These are phyloP conservation scores for Pseudomyrmex dendroicus DNA, from an alignment of 1,140 invertebrate species.

Conservation along the genomic window DNA sequence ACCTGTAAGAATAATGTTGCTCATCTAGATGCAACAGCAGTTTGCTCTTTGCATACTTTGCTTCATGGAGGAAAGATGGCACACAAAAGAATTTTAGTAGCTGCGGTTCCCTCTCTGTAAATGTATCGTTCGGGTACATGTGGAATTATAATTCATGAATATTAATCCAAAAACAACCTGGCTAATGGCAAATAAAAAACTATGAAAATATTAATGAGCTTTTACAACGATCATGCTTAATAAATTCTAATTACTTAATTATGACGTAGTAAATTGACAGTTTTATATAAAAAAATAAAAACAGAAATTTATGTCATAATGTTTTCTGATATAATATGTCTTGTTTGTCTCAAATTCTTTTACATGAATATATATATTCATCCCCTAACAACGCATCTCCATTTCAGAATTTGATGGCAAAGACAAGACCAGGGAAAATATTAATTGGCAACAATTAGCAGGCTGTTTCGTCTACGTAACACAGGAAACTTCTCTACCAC, in stretches of 20 bases:
- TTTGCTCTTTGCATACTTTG: slow-evolving; percentile 46
- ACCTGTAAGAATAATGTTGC: background rate
- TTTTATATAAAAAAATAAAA: background rate
- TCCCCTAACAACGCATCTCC: background rate
- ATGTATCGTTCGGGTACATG: slow-evolving; percentile 21
- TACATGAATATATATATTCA: background rate
- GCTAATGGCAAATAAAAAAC: background rate
- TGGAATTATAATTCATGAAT: slow-evolving; percentile 49
- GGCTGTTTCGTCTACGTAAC: slow-evolving; percentile 16
- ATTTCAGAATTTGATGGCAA: slow-evolving; percentile 12
- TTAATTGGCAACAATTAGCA: slow-evolving; percentile 57
- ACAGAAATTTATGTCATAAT: background rate
- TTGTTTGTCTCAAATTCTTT: background rate
- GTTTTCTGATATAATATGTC: too few relatives aligned
- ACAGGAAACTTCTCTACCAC: slow-evolving; percentile 10
- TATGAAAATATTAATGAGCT: background rate
- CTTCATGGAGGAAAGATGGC: background rate
- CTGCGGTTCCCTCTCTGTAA: background rate
- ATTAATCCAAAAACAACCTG: background rate
- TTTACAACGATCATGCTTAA: background rate
- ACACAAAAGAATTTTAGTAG: slow-evolving; percentile 31
- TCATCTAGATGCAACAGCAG: slow-evolving; percentile 50
- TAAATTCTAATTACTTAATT: slow-evolving; percentile 28
- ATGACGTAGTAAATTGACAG: too few relatives aligned
- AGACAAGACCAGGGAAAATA: slow-evolving; percentile 12